phyloP scores from a whole-genome alignment of 2,888 invertebrate species.

The Pardosa pseudoannulata region DNA sequence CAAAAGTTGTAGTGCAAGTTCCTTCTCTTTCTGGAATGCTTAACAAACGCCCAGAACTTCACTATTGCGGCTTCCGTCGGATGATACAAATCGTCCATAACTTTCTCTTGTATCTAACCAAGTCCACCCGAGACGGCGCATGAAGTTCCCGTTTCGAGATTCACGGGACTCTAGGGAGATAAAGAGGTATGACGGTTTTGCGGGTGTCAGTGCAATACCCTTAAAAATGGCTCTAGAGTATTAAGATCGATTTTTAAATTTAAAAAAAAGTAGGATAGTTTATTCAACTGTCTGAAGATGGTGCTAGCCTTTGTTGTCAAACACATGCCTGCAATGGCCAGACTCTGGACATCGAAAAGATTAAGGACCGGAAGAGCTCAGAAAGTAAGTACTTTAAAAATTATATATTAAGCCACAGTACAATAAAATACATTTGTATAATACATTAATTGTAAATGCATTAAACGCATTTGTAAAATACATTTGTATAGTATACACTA shows the following conservation, averaged over 20 bases:
- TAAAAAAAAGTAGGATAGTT: background rate
- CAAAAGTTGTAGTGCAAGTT: slow-evolving; percentile 46
- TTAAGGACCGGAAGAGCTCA: background rate
- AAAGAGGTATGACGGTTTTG: background rate
- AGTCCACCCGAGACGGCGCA: background rate
- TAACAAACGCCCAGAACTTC: slow-evolving; percentile 36
- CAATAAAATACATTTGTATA: too few species aligned
- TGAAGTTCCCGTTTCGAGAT: background rate
- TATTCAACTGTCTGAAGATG: slow-evolving; percentile 7
- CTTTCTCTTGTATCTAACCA: too few species aligned
- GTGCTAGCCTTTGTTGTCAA: slow-evolving; percentile 40
- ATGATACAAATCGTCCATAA: slow-evolving; percentile 12
- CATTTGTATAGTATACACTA: too few species aligned
- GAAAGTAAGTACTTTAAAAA: background rate
- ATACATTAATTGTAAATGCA: too few species aligned
- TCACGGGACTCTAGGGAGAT: background rate
- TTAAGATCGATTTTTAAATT: background rate
- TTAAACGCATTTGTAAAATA: too few species aligned
- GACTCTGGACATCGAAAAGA: slow-evolving; percentile 33
- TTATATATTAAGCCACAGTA: too few species aligned
- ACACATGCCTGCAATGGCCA: slow-evolving; percentile 21
- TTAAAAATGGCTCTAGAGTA: background rate
- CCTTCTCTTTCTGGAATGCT: slow-evolving; percentile 23
- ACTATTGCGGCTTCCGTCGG: slow-evolving; percentile 8
- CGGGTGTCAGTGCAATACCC: background rate